Base-by-base conservation (phyloP, 2,113 vertebrate species). In the Datnioides undecimradiatus region DNA sequence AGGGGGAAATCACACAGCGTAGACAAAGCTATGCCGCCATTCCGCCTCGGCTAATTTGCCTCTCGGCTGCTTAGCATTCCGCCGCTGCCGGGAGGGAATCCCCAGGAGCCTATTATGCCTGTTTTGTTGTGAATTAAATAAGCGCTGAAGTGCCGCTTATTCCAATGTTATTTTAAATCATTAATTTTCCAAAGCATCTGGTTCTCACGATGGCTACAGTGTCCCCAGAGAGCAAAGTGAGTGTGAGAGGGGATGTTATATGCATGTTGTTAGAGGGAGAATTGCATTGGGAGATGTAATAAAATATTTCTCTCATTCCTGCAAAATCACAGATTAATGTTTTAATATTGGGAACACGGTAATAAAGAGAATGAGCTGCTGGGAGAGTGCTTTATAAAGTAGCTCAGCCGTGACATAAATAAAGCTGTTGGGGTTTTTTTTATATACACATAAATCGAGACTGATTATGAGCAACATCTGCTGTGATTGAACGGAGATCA, bases 71-170 rank as follows among this genome's bases (percentile, higher is more conserved):
- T 93, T 92, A 91, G 86, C 92, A 94, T 93, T 92, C 91, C 79
- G 51, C 73, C 55, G 74, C 92, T 89, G 87, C 89, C 21, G 77
- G 89, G 84, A 88, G 90, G 91, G 88, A 92, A 91, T 90, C 92
- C 93, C 91, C 92, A 82, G 83, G 91, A 92, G 92, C 82, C 88
- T 82, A 93, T 93, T 94, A 94, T 91, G 86, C 91, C 84, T 90
- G 90, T 92, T 92, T 92, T 92, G 90, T 90, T 93, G 89, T 88
- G 90, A 94, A 93, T 92, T 93, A 94, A 94, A 93, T 94, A 92
- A 94, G 90, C 77, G 58, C 91, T 88, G 88, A 92, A 93, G 88
- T 91, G 91, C 84, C 55, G 87, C 90, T 93, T 93, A 93, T 92
- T 91, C 86, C 89, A 92, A 87, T 92, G 89, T 89, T 93, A 87